Base-by-base conservation (phyloP, 2,888 invertebrate genomes). In the Sthenelais limicola region DNA sequence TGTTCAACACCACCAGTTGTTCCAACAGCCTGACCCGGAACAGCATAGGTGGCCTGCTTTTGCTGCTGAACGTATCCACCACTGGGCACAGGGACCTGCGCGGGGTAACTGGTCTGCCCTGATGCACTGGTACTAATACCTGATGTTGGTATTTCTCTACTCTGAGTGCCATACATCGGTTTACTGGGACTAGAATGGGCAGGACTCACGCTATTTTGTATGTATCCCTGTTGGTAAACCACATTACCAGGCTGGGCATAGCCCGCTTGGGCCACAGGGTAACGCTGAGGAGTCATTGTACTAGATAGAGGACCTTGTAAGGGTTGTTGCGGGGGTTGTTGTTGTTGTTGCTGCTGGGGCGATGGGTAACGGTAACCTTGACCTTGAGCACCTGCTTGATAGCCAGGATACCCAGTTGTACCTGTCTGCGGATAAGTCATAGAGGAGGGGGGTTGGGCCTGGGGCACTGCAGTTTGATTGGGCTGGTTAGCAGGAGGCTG, bases 291-390 rank as follows among this genome's bases (percentile, higher is more conserved):
- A 2, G 5, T 7, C 7, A 51, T 68, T 68, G 68, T 56, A 21
- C 35, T 66, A 0, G 62, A 33, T 49, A 38, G 38, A 26, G 56
- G 71, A 43, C 70, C 72, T 15, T 49, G 69, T 4, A n/a, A 5
- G n/a, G 51, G 24, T 35, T 54, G 71, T 38, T 68, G 21, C 18
- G 18, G 54, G 12, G 43, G 35, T 28, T 33, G 71, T 18, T 56
- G 73, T 51, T 68, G 74, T 49, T 54, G 68, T 49, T 70, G 71
- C 66, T 68, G 69, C 32, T 69, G 71, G 24, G 43, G 56, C 7
- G 24, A 12, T 30, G 72, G 54, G 3, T 58, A 49, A 4, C 12
- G 33, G 35, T 58, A 58, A 5, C 58, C 58, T 24, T 58, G 58
- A n/a, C 7, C 35, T 5, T 33, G 33, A 30, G 5, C 3, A 21